These are phyloP conservation scores for Oreochromis tanganicae DNA, from an alignment of 2,113 vertebrate genomes.

Conservation along the genomic window DNA sequence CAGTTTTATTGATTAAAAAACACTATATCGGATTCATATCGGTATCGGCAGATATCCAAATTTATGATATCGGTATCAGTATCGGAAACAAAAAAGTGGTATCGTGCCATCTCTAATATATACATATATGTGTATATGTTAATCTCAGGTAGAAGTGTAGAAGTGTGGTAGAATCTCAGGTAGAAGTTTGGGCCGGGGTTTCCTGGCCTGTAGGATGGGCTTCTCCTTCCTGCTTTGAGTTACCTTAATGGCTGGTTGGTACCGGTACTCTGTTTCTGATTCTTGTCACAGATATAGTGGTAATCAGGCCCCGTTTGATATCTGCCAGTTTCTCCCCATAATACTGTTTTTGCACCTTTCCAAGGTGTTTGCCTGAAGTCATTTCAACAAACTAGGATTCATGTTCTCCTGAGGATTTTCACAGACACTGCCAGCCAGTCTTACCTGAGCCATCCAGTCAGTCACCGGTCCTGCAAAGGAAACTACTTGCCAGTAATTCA, in stretches of 20 bases:
- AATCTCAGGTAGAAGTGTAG: not conserved
- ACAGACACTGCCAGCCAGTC: not conserved
- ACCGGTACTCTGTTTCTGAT: not conserved
- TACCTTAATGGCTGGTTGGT: not conserved
- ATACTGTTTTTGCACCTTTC: not conserved
- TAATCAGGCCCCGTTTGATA: not conserved
- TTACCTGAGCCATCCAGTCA: not conserved
- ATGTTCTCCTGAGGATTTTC: not conserved
- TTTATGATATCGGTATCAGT: too few species aligned
- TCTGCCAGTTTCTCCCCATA: not conserved
- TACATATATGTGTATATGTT: fast-evolving
- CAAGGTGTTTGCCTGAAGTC: not conserved
- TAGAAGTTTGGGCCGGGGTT: not conserved
- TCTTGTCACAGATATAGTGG: not conserved
- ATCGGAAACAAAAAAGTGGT: too few species aligned
- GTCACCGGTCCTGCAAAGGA: not conserved
- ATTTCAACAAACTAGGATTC: not conserved
- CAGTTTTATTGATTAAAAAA: too few species aligned
- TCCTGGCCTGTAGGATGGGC: not conserved
- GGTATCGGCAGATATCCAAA: too few species aligned
- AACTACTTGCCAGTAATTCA: not conserved
- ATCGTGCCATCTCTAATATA: too few species aligned
- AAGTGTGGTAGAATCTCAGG: not conserved
- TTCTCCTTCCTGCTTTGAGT: not conserved
- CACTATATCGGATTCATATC: too few species aligned